These are phyloP conservation scores for Aleiodes alternator DNA, from an alignment of 2,888 invertebrate genomes.

Conservation along the genomic window DNA sequence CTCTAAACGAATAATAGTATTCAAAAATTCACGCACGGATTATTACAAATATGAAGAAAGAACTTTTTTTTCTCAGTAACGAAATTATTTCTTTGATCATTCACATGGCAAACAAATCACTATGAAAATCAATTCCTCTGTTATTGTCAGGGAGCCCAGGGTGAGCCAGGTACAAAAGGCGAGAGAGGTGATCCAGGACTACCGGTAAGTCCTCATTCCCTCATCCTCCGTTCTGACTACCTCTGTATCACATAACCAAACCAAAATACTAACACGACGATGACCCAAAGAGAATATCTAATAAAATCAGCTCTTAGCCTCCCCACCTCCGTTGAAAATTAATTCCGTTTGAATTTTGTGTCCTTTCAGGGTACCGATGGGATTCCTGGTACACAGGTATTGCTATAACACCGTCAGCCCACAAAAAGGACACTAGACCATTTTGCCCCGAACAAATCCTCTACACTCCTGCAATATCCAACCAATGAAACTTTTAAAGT, in stretches of 20 bases:
- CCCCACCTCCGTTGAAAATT: neutral
- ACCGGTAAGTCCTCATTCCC: conserved; percentile 82
- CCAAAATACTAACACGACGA: no score
- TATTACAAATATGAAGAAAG: no score
- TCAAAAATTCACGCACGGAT: no score
- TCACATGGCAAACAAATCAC: conserved; percentile 11
- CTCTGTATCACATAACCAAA: no score
- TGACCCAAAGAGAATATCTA: conserved; percentile 31
- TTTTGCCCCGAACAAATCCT: conserved; percentile 8
- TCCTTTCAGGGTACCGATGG: conserved; percentile 90
- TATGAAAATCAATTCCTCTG: conserved; percentile 45
- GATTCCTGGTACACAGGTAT: conserved; percentile 93
- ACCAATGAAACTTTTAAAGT: conserved; percentile 22
- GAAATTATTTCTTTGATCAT: neutral
- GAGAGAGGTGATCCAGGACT: conserved; percentile 95
- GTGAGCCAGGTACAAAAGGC: conserved; percentile 93
- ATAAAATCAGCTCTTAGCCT: conserved; percentile 11
- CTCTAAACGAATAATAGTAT: no score
- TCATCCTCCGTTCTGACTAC: no score
- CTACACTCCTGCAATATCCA: conserved; percentile 30
- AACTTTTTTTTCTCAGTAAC: neutral
- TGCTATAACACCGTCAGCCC: conserved; percentile 47
- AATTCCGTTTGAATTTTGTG: conserved; percentile 57
- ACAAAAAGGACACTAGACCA: conserved; percentile 26
- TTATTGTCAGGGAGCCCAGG: conserved; percentile 87